A percentile compares a stretch with the other conserved stretches of the same genome.
Conservation (phyloP, 30 jellyfish, hydroid and myxozoan species). For the Hydractinia echinata region DNA sequence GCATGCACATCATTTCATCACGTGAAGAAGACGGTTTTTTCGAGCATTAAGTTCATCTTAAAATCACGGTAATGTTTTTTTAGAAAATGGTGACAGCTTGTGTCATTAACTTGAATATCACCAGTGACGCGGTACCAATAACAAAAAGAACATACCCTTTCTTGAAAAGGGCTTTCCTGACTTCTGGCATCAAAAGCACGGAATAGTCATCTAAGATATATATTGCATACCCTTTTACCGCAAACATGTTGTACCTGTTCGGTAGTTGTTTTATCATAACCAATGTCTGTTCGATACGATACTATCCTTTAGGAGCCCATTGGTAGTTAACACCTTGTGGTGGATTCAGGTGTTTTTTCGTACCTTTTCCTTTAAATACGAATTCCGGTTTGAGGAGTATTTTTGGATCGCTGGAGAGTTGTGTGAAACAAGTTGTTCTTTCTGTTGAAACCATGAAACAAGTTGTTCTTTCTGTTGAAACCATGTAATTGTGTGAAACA, state of each 20-base stretch:
- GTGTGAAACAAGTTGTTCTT: conserved; percentile 45
- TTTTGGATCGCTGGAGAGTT: conserved; percentile 38
- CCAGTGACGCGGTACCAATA: conserved; percentile 36
- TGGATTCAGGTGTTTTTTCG: conserved; percentile 35
- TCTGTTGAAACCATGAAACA: no score
- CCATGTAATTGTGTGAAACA: no score
- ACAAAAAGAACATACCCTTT: conserved; percentile 25
- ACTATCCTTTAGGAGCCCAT: conserved; percentile 37
- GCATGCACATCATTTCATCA: conserved; percentile 27
- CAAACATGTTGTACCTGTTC: conserved; percentile 43
- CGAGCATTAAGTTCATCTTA: conserved; percentile 27
- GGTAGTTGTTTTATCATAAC: conserved; percentile 30
- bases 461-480: no score
- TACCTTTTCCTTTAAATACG: conserved; percentile 21
- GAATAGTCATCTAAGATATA: conserved; percentile 27
- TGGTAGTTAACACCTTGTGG: conserved; percentile 24
- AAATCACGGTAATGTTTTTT: conserved; percentile 23
- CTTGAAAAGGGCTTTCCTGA: conserved; percentile 32
- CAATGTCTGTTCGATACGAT: conserved; percentile 32
- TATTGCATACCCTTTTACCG: conserved; percentile 28
- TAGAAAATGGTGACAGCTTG: conserved; percentile 34
- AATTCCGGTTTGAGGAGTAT: conserved; percentile 15
- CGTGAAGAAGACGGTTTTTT: conserved; percentile 37
- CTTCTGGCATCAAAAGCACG: conserved; percentile 27
- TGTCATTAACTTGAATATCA: conserved; percentile 29